These are phyloP conservation scores for Danio choprae DNA, from an alignment of 2,797 vertebrate species.

Conservation along the genomic window DNA sequence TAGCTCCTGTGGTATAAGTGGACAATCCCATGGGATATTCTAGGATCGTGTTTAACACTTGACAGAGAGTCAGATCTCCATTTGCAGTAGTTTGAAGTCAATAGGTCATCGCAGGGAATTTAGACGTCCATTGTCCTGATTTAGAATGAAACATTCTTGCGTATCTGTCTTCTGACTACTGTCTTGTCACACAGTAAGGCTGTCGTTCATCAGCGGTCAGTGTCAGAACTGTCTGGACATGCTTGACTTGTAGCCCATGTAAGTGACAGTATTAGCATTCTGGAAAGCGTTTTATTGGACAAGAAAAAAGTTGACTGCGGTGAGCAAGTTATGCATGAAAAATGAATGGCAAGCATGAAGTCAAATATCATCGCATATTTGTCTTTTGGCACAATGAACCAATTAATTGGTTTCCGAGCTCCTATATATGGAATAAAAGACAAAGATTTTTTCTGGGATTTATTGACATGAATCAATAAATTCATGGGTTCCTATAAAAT, in stretches of 20 bases:
- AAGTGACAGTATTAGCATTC: neutral
- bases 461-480: no score
- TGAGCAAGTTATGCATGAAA: no score
- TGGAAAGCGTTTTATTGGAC: slow-evolving; percentile 1
- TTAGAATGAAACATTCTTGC: slow-evolving; percentile 16
- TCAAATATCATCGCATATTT: no score
- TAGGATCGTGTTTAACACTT: slow-evolving; percentile 36
- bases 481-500: no score
- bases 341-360: no score
- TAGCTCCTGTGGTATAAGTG: slow-evolving; percentile 17
- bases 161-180: slow-evolving; percentile 7
- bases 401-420: no score
- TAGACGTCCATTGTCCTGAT: slow-evolving; percentile 24
- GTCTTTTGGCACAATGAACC: no score
- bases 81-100: slow-evolving; percentile 39
- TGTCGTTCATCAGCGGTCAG: neutral
- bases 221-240: slow-evolving; percentile 16
- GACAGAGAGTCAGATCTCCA: slow-evolving; percentile 25
- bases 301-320: neutral
- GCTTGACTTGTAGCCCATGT: neutral
- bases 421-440: no score
- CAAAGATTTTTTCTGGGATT: no score
- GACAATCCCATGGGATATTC: slow-evolving; percentile 34
- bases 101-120: slow-evolving; percentile 26
- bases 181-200: neutral